These are phyloP conservation scores for Lutraria lutraria DNA, from an alignment of 2,888 invertebrate species.

Conservation along the genomic window DNA sequence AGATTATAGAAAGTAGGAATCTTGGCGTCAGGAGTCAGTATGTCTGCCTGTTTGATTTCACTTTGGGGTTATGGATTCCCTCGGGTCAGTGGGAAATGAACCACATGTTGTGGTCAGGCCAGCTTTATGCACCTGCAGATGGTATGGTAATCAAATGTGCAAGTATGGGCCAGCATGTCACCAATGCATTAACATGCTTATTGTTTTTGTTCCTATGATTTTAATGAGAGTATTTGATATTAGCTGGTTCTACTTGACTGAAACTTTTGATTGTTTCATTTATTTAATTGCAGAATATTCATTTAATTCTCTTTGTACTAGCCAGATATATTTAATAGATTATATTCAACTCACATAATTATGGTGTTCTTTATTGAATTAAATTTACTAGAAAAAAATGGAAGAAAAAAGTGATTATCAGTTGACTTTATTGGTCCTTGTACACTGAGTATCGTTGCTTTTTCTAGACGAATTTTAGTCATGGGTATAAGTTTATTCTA, in stretches of 20 bases:
- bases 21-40: background rate
- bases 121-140: conserved; percentile 5
- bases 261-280: background rate
- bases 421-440: too few species aligned
- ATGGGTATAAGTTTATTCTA: too few species aligned
- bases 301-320: background rate
- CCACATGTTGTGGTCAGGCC: conserved; percentile 23
- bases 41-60: conserved; percentile 7
- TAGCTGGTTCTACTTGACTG: background rate
- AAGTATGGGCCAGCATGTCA: background rate
- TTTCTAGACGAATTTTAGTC: too few species aligned
- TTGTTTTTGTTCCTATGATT: background rate
- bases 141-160: conserved; percentile 8
- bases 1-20: conserved; percentile 12
- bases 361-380: background rate
- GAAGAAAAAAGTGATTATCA: too few species aligned
- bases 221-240: background rate
- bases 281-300: background rate
- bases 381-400: too few species aligned
- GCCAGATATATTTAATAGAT: background rate
- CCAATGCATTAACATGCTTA: background rate
- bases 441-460: too few species aligned
- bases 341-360: conserved; percentile 12
- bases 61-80: background rate
- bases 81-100: conserved; percentile 10